A percentile compares a stretch with the other conserved stretches of the same genome.
Conservation (phyloP, 2,113 vertebrate genomes). For the Albula glossodonta region DNA sequence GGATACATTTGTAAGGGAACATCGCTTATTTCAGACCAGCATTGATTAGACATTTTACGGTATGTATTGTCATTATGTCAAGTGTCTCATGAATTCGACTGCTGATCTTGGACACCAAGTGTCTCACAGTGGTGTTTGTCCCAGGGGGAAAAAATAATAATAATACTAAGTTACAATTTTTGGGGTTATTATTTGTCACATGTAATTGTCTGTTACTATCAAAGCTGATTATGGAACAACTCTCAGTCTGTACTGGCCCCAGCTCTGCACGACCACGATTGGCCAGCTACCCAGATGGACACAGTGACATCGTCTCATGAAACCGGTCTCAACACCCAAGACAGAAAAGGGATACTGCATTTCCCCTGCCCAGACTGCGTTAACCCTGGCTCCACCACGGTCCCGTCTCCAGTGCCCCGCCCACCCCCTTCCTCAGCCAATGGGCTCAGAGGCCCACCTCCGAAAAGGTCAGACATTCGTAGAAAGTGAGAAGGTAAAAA, state of each 20-base stretch:
- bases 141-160: too few species aligned
- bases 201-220: neutral
- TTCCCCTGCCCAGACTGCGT: neutral
- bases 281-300: neutral
- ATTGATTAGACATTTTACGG: too few species aligned
- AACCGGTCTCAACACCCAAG: neutral
- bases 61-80: too few species aligned
- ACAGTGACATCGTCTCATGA: neutral
- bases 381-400: neutral
- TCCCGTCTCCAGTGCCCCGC: neutral
- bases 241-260: neutral
- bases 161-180: neutral
- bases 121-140: neutral
- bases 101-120: neutral
- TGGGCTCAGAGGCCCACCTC: neutral
- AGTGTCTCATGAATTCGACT: too few species aligned
- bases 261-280: neutral
- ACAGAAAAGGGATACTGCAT: conserved; percentile 26
- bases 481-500: conserved; percentile 9
- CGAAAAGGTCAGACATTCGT: neutral
- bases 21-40: too few species aligned
- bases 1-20: too few species aligned
- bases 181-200: neutral
- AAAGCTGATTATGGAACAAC: neutral
- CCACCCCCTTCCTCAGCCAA: neutral